phyloP scores from a whole-genome alignment of 2,797 vertebrate genomes.

The Sebastes jordani region DNA sequence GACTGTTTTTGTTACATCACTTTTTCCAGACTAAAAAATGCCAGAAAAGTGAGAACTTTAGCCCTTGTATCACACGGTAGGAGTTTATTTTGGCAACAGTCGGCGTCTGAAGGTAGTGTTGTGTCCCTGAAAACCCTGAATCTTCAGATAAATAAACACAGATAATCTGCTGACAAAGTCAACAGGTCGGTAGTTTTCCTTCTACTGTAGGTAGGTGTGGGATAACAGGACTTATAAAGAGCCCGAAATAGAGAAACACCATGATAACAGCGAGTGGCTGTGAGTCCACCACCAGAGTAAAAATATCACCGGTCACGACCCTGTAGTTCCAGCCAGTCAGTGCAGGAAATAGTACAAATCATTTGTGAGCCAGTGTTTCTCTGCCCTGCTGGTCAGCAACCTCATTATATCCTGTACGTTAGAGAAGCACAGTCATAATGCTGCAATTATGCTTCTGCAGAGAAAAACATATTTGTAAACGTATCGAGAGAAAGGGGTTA shows the following conservation, averaged over 20 bases:
- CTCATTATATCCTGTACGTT: background rate
- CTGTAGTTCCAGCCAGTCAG: slow-evolving; percentile 23
- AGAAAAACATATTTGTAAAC: background rate
- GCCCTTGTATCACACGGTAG: background rate
- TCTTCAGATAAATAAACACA: background rate
- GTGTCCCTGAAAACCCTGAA: background rate
- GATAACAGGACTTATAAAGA: background rate
- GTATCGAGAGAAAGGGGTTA: background rate
- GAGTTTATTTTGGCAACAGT: background rate
- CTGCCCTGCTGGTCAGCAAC: background rate
- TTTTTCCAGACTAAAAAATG: background rate
- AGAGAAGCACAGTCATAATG: background rate
- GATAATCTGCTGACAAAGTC: background rate
- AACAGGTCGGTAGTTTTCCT: background rate
- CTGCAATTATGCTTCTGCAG: background rate
- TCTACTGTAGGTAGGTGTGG: background rate
- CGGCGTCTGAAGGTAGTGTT: background rate
- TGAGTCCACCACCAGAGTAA: slow-evolving; percentile 17
- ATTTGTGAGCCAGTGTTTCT: background rate
- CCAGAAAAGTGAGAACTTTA: background rate
- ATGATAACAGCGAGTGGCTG: slow-evolving; percentile 37
- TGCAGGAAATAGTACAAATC: background rate
- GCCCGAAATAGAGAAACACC: slow-evolving; percentile 18
- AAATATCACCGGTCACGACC: slow-evolving; percentile 50
- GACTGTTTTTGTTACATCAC: background rate